Percentiles rank a stretch among this genome's conserved stretches.
Evolutionary conservation across 2,113 vertebrate species (phyloP).

Genomic region (Eurypyga helias): DNA sequence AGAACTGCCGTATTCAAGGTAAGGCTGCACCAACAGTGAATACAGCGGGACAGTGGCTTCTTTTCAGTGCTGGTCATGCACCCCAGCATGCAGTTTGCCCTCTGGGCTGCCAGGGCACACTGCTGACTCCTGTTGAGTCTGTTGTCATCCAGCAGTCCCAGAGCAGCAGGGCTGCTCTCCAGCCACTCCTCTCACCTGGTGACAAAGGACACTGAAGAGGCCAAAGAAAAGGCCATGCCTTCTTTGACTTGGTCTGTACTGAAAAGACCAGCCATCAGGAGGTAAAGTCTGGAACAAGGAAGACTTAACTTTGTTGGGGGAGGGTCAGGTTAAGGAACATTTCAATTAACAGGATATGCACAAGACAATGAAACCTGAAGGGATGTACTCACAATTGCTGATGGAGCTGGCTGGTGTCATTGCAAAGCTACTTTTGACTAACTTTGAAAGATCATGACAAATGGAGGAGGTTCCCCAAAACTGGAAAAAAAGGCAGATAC

Average conservation of each 20-base stretch:
- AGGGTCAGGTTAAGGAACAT: background rate
- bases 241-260: background rate
- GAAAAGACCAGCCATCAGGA: background rate
- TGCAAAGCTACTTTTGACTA: background rate
- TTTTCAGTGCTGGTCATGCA: background rate
- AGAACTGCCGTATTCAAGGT: background rate
- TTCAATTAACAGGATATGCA: background rate
- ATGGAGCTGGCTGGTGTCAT: accelerated
- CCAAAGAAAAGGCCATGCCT: background rate
- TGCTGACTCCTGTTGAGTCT: background rate
- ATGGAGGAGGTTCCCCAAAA: background rate
- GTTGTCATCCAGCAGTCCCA: background rate
- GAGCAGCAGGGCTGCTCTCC: background rate
- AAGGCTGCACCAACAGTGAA: accelerated
- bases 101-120: background rate
- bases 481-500: background rate
- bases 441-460: background rate
- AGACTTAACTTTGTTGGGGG: background rate
- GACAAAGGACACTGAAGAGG: background rate
- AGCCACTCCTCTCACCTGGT: background rate
- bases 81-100: background rate
- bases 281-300: background rate
- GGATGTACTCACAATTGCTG: background rate
- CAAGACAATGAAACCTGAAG: background rate
- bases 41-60: background rate